Conservation (phyloP, 2,888 invertebrate genomes). For the Apamea sordens region DNA sequence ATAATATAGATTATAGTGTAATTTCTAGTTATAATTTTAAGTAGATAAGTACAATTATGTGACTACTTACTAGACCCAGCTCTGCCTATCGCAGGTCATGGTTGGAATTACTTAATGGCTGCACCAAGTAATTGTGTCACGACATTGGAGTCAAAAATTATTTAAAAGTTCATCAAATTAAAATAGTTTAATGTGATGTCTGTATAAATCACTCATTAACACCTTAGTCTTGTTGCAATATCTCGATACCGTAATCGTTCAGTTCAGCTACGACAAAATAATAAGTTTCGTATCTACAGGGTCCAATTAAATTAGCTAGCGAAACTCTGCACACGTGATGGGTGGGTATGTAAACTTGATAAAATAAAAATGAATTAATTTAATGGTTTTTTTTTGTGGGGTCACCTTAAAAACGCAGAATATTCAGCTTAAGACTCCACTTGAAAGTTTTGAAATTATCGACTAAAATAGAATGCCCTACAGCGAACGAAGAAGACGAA, state of each 20-base stretch:
- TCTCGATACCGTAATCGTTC: background rate
- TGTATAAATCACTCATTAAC: background rate
- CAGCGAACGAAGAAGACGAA: slow-evolving; percentile 1
- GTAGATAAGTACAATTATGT: slow-evolving; percentile 4
- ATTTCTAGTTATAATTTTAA: background rate
- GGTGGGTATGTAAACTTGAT: too few relatives aligned
- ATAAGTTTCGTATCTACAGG: background rate
- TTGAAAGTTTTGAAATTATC: background rate
- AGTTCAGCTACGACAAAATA: background rate
- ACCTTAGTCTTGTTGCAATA: background rate
- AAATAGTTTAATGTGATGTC: background rate
- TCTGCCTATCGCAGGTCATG: background rate
- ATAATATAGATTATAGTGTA: background rate
- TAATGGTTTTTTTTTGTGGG: too few relatives aligned
- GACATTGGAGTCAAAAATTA: background rate
- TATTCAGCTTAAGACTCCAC: background rate
- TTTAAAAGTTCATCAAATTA: background rate
- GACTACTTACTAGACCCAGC: background rate
- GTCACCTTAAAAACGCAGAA: background rate
- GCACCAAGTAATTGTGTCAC: background rate
- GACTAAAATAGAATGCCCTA: background rate
- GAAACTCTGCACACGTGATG: too few relatives aligned
- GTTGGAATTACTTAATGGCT: background rate
- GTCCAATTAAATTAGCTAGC: too few relatives aligned
- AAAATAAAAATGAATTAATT: too few relatives aligned